Evolutionary conservation across 2,113 vertebrate genomes (phyloP), one percentile per base, ranked within the genome.

Genomic region (Petrocephalus zakoni): DNA sequence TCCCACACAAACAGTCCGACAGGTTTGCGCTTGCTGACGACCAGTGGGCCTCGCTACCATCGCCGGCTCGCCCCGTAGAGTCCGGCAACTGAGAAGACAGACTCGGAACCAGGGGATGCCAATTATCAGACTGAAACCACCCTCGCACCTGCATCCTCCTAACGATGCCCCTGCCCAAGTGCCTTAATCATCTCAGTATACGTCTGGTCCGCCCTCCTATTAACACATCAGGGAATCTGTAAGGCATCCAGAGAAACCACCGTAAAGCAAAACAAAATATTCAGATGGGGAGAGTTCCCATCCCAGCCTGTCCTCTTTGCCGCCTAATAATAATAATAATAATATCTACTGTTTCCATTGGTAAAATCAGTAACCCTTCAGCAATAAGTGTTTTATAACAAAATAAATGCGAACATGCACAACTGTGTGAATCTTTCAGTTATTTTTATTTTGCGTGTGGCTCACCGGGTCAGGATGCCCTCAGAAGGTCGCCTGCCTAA

Each of bases 21-120:
- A 42, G 72, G 13, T 13, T 78, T 42, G 15, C 72, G 19, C 22
- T 13, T 5, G 8, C 22, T 46, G 21, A 5, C 1, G 13, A 37
- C 13, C 29, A 17, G 29, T 15, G 34, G 68, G 68, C 21, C 34
- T 83, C 17, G 19, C 37, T 64, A 1, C 13, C 21, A 37, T 88
- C 87, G 87, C 81, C 87, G 86, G 88, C 90, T 90, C 89, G 89
- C 84, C 90, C 89, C 87, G 75, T 89, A 88, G 89, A 91, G 89
- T 83, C 87, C 88, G 68, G 87, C 49, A 2, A 49, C 78, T 85
- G 34, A 25, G 61, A 52, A 90, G 51, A n/a, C n/a, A 37, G n/a
- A 58, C 85, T 87, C 86, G 10, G 53, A 88, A 85, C 34, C 21
- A 88, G 89, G 88, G 88, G 89, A 61, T 72, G 88, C 82, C 86